Base-by-base conservation (phyloP, 2,888 invertebrate species). In the Pseudococcus longispinus region DNA sequence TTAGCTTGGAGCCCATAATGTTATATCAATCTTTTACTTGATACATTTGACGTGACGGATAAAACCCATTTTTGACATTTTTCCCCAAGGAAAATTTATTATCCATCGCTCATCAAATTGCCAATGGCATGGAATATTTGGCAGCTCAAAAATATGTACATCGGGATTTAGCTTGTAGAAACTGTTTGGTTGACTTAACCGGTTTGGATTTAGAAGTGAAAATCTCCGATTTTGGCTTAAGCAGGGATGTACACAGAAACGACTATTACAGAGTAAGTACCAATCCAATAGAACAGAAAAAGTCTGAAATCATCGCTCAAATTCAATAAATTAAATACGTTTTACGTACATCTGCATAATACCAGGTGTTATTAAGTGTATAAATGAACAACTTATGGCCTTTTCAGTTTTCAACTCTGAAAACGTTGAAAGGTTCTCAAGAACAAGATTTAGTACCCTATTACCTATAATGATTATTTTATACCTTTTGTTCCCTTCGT, bases 131-230 rank as follows among this genome's bases (percentile, higher is more conserved):
- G 95, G 92, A 93, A 88, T 96, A 96, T 90, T 92, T 96, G 51
- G 95, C 96, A 1, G 93, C 94, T 0, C 94, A 95, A 89, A 93
- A 95, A 89, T 96, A 96, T 91, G 96, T 96, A 0, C 96, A 96
- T 91, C 92, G 96, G 74, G 96, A 96, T 90, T 92, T 96, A 88
- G 96, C 97, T 0, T 96, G 96, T 88, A 92, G 96, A 87, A 97
- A 97, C 90, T 96, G 96, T 90, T 92, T 97, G 13, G 96, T 96
- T 1, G 95, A 95, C 2, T 92, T 93, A 37, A 37, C 5, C 8
- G 37, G 2, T 37, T 9, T 37, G 37, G 37, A 9, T 37, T 37
- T 37, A 4, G 44, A 15, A 15, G 44, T 15, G 44, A 46, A 46
- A 46, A 46, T 46, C 1, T 46, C 15, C 1, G 44, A 46, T 13